phyloP scores from a whole-genome alignment of 2,888 invertebrate species.

The Acleris holmiana region DNA sequence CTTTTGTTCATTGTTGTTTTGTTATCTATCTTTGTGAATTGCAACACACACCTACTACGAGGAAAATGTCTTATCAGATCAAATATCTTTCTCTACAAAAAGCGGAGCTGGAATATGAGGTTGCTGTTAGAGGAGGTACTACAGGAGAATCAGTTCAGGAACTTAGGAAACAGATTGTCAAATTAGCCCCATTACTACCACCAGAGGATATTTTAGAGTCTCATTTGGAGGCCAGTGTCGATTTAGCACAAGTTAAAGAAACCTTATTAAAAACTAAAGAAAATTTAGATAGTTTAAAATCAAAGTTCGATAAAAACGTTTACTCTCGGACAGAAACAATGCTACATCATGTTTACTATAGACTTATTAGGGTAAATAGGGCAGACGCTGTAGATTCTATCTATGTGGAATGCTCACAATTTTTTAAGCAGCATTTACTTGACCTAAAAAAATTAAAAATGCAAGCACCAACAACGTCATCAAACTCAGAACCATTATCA shows the following conservation, averaged over 20 bases:
- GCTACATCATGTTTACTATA: constrained; percentile 37
- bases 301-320: constrained; percentile 34
- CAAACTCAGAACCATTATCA: not conserved
- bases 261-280: constrained; percentile 34
- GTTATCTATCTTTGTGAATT: not conserved
- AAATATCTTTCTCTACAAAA: constrained; percentile 38
- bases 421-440: not conserved
- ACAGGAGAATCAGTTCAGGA: constrained; percentile 37
- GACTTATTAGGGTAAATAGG: constrained; percentile 33
- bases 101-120: constrained; percentile 40
- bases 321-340: constrained; percentile 12
- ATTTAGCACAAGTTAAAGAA: constrained; percentile 38
- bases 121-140: constrained; percentile 35
- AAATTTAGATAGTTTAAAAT: constrained; percentile 15
- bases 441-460: not conserved
- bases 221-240: constrained; percentile 36
- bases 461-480: not conserved
- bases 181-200: constrained; percentile 26
- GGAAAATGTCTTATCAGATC: constrained; percentile 11
- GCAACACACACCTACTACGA: constrained; percentile 1
- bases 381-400: not conserved
- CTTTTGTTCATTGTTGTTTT: not conserved
- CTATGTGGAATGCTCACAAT: not conserved
- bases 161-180: constrained; percentile 39
- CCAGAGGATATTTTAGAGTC: constrained; percentile 40